A percentile compares a stretch with the other conserved stretches of the same genome.
phyloP scores from a whole-genome alignment of 92 coral and sea anemone species.

The Parazoanthus swiftii region DNA sequence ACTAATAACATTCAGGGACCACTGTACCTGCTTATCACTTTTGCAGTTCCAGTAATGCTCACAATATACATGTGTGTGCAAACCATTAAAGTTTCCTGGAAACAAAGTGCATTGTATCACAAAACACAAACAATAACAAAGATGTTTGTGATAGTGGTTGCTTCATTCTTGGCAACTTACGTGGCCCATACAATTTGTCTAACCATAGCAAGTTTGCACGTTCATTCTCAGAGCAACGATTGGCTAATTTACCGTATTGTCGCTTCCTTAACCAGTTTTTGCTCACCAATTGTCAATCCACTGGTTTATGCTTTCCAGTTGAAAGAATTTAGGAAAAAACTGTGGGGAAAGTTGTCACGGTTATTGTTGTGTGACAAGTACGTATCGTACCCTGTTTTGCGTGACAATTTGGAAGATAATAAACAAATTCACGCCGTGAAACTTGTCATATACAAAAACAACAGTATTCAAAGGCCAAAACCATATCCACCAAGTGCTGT shows the following conservation, averaged over 20 bases:
- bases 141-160: constrained; percentile 20
- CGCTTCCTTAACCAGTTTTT: not conserved
- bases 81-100: constrained; percentile 13
- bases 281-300: constrained; percentile 28
- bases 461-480: not conserved
- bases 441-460: not conserved
- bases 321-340: constrained; percentile 26
- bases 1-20: not conserved
- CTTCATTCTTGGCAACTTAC: not conserved
- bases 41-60: constrained; percentile 4
- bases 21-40: not conserved
- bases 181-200: not conserved
- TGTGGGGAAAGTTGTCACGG: constrained; percentile 18
- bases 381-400: not conserved
- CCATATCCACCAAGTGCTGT: not conserved
- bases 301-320: constrained; percentile 27
- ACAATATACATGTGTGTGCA: constrained; percentile 21
- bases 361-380: constrained; percentile 2
- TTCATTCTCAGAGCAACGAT: not conserved
- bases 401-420: constrained; percentile 15
- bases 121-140: constrained; percentile 16
- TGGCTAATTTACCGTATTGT: not conserved
- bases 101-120: constrained; percentile 4
- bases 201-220: not conserved
- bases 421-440: not conserved